Evolutionary conservation across 2,797 vertebrate species (phyloP).

Genomic region (Chelonia mydas): DNA sequence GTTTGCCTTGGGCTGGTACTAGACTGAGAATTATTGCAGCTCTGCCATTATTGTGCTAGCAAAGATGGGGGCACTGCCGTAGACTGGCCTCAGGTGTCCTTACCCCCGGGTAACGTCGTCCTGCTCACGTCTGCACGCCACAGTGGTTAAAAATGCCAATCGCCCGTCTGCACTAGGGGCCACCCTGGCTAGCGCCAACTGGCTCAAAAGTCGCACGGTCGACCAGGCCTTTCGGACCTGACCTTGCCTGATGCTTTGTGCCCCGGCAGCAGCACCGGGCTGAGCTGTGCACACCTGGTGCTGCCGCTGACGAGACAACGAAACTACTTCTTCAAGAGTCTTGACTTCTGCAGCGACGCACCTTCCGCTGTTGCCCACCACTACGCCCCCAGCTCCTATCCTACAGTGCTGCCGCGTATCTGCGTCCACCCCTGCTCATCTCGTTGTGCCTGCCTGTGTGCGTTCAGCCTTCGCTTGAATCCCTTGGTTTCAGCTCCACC

Average conservation of each 20-base stretch:
- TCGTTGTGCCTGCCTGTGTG: too few species aligned
- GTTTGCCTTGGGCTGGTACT: neutral
- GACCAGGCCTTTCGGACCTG: neutral
- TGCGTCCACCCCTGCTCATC: too few species aligned
- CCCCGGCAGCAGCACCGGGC: neutral
- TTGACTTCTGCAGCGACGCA: neutral
- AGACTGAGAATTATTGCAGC: neutral
- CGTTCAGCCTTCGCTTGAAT: neutral
- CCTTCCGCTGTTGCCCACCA: too few species aligned
- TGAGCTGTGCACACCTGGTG: too few species aligned
- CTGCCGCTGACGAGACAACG: neutral
- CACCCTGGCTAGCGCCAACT: neutral
- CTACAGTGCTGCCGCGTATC: neutral
- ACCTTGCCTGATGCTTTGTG: neutral
- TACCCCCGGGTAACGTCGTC: accelerated
- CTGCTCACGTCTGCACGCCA: neutral
- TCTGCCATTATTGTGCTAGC: neutral
- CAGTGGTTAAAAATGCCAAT: neutral
- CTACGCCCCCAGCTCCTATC: neutral
- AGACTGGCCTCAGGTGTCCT: neutral
- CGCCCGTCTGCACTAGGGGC: neutral
- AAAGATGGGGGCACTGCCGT: neutral
- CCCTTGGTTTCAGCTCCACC: neutral
- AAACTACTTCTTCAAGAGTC: neutral
- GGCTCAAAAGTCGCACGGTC: neutral